A percentile compares a stretch with the other conserved stretches of the same genome.
Evolutionary conservation across 2,888 invertebrate species (phyloP).

Genomic region (Pediacus dermestoides): DNA sequence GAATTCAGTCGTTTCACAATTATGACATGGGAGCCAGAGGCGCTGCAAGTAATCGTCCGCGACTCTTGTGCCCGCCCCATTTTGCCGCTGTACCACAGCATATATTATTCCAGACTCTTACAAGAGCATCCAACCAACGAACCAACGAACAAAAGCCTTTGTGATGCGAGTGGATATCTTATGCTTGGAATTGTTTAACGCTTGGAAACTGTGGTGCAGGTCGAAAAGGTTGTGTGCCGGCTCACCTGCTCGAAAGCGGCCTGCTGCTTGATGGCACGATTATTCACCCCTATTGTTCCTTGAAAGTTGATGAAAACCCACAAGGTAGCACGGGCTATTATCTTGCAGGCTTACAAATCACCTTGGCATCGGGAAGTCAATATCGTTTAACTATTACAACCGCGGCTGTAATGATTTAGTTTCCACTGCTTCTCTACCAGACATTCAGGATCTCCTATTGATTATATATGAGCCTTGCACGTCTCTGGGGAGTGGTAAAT

Average conservation of each 20-base stretch:
- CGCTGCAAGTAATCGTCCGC: conserved; percentile 21
- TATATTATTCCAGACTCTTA: conserved; percentile 19
- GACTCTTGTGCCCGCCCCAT: conserved; percentile 12
- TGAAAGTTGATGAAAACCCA: conserved; percentile 39
- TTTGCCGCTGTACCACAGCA: conserved; percentile 11
- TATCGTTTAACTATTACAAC: conserved; percentile 46
- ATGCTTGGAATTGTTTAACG: conserved; percentile 11
- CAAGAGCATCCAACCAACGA: conserved; percentile 17
- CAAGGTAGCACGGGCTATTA: conserved; percentile 35
- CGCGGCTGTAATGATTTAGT: conserved; percentile 43
- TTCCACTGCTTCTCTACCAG: conserved; percentile 40
- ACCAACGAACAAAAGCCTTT: conserved; percentile 23
- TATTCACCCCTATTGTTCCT: conserved; percentile 40
- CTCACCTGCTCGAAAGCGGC: conserved; percentile 1
- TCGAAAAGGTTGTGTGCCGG: neutral
- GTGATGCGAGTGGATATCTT: conserved; percentile 15
- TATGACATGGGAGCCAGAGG: conserved; percentile 21
- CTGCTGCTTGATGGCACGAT: conserved; percentile 25
- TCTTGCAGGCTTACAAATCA: conserved; percentile 41
- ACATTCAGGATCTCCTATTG: conserved; percentile 43
- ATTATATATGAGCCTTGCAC: conserved; percentile 40
- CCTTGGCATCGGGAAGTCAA: conserved; percentile 38
- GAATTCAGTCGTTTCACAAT: conserved; percentile 24
- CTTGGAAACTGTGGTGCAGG: conserved; percentile 1
- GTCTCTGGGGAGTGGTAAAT: conserved; percentile 40